Conservation (phyloP, 2,888 invertebrate genomes). For the Xylota segnis region DNA sequence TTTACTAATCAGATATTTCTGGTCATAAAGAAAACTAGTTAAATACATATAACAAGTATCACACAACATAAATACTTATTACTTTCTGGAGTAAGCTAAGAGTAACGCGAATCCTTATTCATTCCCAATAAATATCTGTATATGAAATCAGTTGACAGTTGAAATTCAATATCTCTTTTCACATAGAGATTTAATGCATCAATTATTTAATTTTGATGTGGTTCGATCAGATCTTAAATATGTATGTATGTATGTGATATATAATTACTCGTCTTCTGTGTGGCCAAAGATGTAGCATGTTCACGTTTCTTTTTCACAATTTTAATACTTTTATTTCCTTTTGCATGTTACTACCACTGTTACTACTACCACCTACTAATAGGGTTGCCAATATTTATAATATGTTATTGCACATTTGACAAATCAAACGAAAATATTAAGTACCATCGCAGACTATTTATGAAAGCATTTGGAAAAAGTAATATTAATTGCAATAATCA, state of each 20-base stretch:
- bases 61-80: too few species aligned
- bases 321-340: background rate
- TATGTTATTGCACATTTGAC: conserved; percentile 81
- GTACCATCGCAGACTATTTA: conserved; percentile 1
- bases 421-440: conserved; percentile 77
- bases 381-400: conserved; percentile 82
- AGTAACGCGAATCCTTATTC: too few species aligned
- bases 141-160: too few species aligned
- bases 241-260: too few species aligned
- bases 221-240: too few species aligned
- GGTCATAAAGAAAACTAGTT: background rate
- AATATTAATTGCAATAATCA: background rate
- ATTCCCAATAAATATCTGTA: too few species aligned
- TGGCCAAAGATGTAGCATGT: conserved; percentile 2
- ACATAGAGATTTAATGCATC: too few species aligned
- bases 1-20: background rate
- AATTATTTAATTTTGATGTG: too few species aligned
- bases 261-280: background rate
- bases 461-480: background rate
- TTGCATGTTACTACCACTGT: conserved; percentile 18
- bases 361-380: conserved; percentile 47
- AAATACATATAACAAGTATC: background rate
- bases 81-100: background rate
- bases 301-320: background rate
- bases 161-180: too few species aligned